phyloP scores from a whole-genome alignment of 2,888 invertebrate genomes.

The Rhamnusium bicolor region DNA sequence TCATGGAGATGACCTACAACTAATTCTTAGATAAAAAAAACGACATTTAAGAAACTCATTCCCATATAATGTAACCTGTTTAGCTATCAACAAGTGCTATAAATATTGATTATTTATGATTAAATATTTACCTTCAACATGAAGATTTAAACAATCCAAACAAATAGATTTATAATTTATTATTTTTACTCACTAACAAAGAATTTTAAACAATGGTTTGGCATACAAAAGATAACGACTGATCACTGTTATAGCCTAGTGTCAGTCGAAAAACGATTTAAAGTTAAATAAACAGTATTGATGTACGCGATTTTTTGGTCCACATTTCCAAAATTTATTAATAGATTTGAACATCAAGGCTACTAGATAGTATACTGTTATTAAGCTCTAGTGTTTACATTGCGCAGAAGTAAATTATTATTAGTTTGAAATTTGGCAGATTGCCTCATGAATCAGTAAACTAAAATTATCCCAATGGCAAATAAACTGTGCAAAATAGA shows the following conservation, averaged over 20 bases:
- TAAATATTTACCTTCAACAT: not conserved
- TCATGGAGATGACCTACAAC: too few species aligned
- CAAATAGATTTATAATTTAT: not conserved
- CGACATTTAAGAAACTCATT: too few species aligned
- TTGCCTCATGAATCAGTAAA: constrained; percentile 41
- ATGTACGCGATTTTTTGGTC: constrained; percentile 1
- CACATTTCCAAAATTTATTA: constrained; percentile 19
- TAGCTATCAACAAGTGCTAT: not conserved
- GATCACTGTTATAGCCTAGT: not conserved
- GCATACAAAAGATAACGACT: not conserved
- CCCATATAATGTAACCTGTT: not conserved
- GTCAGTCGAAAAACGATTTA: not conserved
- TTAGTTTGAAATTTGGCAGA: constrained; percentile 39
- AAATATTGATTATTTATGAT: not conserved
- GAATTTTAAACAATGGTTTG: not conserved
- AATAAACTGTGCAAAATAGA: constrained; percentile 24
- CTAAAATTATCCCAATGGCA: constrained; percentile 34
- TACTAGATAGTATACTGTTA: constrained; percentile 12
- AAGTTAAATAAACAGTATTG: constrained; percentile 32
- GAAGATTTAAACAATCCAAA: not conserved
- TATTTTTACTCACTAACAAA: not conserved
- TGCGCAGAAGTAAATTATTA: constrained; percentile 33
- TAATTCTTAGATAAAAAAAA: too few species aligned
- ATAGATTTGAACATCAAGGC: constrained; percentile 31
- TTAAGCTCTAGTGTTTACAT: constrained; percentile 33